Percentiles rank a stretch among this genome's conserved stretches.
Conservation (phyloP, 2,113 vertebrate genomes). For the Mormyrus lacerda region DNA sequence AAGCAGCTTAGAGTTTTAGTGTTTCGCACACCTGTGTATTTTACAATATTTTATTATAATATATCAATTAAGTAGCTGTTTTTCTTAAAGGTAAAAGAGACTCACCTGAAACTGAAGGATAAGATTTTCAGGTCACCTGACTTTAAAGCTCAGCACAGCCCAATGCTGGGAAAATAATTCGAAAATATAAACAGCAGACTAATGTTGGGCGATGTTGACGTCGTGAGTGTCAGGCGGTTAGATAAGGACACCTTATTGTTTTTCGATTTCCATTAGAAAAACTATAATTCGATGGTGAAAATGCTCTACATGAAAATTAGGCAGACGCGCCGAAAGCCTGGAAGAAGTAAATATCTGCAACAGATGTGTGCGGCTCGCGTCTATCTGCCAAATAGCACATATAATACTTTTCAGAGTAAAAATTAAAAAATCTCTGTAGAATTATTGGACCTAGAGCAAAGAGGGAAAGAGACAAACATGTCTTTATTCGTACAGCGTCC, state of each 20-base stretch:
- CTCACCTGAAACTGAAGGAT: neutral
- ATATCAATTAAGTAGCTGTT: neutral
- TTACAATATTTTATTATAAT: neutral
- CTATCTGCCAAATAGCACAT: neutral
- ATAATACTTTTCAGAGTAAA: neutral
- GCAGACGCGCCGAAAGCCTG: neutral
- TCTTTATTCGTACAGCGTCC: neutral
- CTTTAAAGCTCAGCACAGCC: neutral
- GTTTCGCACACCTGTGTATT: neutral
- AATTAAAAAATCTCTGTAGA: neutral
- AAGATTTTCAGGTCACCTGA: neutral
- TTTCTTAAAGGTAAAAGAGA: neutral
- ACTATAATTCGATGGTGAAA: neutral
- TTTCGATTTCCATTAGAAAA: neutral
- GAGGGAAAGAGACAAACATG: neutral
- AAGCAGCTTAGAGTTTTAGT: neutral
- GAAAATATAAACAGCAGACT: neutral
- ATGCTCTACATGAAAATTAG: neutral
- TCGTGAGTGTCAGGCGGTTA: neutral
- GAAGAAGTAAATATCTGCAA: neutral
- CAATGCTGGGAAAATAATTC: neutral
- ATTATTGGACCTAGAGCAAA: neutral
- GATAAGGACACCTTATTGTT: neutral
- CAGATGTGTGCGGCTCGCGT: neutral
- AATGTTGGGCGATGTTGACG: neutral